Conservation (phyloP, 2,113 vertebrate genomes). For the Eulemur macaco region DNA sequence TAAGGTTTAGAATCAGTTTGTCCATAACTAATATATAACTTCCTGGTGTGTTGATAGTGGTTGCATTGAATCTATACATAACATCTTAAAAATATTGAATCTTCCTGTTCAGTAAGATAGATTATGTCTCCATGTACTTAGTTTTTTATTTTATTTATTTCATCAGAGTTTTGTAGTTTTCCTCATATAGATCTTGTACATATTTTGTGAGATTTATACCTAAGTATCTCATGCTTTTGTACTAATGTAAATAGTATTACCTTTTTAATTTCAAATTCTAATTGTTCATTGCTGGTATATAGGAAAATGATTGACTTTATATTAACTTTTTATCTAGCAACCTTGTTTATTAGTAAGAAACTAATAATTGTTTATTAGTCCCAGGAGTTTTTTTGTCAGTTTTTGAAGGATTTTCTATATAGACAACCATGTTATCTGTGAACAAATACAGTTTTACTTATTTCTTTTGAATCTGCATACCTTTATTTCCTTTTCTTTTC, state of each 20-base stretch:
- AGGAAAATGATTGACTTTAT: background rate
- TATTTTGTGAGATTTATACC: background rate
- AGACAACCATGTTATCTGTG: background rate
- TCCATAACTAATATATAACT: background rate
- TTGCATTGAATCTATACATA: background rate
- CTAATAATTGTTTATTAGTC: background rate
- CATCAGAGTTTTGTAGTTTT: background rate
- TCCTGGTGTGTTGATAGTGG: background rate
- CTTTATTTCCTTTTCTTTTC: background rate
- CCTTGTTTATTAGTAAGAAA: background rate
- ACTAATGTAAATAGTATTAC: background rate
- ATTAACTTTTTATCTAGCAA: background rate
- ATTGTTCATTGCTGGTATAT: background rate
- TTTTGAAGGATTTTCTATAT: background rate
- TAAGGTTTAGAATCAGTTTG: background rate
- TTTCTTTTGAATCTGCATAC: background rate
- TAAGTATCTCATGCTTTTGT: background rate
- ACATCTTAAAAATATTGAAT: background rate
- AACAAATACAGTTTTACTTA: background rate
- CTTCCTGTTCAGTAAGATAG: background rate
- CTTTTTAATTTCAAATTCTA: background rate
- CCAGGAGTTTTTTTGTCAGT: background rate
- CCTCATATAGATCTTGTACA: background rate
- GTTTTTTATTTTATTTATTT: background rate
- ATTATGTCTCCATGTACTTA: background rate